Conservation (phyloP, 2,888 invertebrate species). For the Chymomyza fuscimana region DNA sequence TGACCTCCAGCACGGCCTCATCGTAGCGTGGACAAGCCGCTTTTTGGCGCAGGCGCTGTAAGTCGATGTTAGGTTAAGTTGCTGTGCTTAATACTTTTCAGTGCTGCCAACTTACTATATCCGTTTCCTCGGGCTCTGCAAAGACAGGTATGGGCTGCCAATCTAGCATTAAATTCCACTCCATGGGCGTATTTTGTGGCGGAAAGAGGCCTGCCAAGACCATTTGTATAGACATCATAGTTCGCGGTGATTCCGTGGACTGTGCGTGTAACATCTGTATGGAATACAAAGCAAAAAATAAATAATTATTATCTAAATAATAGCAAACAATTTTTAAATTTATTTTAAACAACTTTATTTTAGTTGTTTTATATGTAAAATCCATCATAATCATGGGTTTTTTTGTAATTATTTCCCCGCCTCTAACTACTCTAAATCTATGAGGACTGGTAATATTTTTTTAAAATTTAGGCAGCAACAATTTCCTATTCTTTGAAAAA, state of each 20-base stretch:
- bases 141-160: constrained; percentile 90
- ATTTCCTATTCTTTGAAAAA: no score
- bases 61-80: background rate
- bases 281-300: background rate
- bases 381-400: no score
- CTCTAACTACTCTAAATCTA: no score
- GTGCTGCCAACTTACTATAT: constrained; percentile 77
- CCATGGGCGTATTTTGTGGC: constrained; percentile 81
- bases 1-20: constrained; percentile 81
- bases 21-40: constrained; percentile 83
- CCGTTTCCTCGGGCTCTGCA: constrained; percentile 83
- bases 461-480: no score
- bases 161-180: constrained; percentile 82
- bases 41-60: constrained; percentile 82
- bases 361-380: no score
- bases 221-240: constrained; percentile 86
- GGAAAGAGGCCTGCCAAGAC: constrained; percentile 87
- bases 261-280: constrained; percentile 82
- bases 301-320: background rate
- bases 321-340: no score
- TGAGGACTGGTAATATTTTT: no score
- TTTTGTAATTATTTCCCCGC: no score
- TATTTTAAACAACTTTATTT: no score
- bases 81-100: background rate
- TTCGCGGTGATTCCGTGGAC: constrained; percentile 86